phyloP scores from a whole-genome alignment of 2,888 invertebrate genomes.

The Drosophila neotestacea region DNA sequence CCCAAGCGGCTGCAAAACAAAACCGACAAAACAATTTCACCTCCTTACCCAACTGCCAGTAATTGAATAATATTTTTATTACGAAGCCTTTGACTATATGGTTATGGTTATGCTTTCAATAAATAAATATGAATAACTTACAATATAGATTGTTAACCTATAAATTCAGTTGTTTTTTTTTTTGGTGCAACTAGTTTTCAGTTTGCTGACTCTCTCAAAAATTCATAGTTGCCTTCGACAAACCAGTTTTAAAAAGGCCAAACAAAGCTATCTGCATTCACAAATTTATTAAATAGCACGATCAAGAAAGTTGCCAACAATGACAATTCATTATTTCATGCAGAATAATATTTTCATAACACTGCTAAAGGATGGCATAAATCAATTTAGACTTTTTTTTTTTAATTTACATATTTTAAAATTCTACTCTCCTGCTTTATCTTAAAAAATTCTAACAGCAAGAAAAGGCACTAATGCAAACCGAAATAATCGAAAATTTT shows the following conservation, averaged over 20 bases:
- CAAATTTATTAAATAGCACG: too few species aligned
- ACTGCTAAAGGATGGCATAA: too few species aligned
- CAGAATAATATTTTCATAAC: not conserved
- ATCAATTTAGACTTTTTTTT: too few species aligned
- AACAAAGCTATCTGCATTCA: too few species aligned
- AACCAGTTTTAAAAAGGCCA: too few species aligned
- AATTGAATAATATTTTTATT: conserved; percentile 6
- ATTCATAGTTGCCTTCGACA: too few species aligned
- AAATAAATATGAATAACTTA: not conserved
- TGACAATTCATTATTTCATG: not conserved
- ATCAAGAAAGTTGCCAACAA: too few species aligned
- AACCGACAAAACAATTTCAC: conserved; percentile 14
- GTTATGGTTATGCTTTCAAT: not conserved
- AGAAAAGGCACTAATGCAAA: not conserved
- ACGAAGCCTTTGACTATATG: not conserved
- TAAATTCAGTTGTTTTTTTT: not conserved
- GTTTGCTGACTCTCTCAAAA: not conserved
- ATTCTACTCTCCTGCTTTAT: not conserved
- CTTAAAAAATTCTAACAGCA: not conserved
- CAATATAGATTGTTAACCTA: not conserved
- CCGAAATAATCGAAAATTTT: not conserved
- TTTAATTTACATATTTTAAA: not conserved
- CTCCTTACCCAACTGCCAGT: not conserved
- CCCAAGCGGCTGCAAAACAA: conserved; percentile 11
- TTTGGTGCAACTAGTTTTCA: not conserved